Base-by-base conservation (phyloP, 2,113 vertebrate species). In the Porphyrio hochstetteri region DNA sequence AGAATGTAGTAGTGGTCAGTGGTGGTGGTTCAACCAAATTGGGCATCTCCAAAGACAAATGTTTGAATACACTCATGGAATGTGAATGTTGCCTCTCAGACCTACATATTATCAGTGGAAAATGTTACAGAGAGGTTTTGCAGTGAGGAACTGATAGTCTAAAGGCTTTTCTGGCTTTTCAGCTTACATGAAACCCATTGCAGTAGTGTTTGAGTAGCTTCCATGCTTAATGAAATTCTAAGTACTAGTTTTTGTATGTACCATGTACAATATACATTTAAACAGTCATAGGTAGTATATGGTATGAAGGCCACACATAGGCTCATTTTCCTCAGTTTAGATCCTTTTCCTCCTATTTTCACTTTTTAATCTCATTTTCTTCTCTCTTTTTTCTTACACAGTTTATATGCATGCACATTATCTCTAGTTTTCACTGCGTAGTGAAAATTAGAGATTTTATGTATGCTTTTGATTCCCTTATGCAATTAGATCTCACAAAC, bases 211-310 rank as follows among this genome's bases (percentile, higher is more conserved):
- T 82, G 53, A 28, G 36, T 50, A 42, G 36, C 48, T 82, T 85
- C 27, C 74, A 60, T 5, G 13, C 15, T 16, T 44, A 12, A 25
- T 75, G 52, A 68, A 72, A 60, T 64, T 42, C 12, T 23, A 31
- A 77, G 16, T 74, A 25, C 46, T 68, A 28, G 21, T 38, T 69
- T 16, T 24, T 20, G n/a, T 42, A 55, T 80, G 13, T 57, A 9
- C 28, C 23, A 83, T 42, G 21, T 46, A 29, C 35, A 36, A 36
- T 13, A 36, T 1, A 4, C 10, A 9, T 42, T 77, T 78, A 38
- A 20, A 63, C 59, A 69, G 33, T 7, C 0, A 0, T 44, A 48
- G 14, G 9, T 23, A 44, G 12, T 25, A 3, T 59, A 16, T 55
- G 16, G 21, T 36, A 18, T 61, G 31, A 82, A 90, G 55, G 19